A percentile compares a stretch with the other conserved stretches of the same genome.
Conservation (phyloP, 2,113 vertebrate genomes). For the Myocastor coypus region DNA sequence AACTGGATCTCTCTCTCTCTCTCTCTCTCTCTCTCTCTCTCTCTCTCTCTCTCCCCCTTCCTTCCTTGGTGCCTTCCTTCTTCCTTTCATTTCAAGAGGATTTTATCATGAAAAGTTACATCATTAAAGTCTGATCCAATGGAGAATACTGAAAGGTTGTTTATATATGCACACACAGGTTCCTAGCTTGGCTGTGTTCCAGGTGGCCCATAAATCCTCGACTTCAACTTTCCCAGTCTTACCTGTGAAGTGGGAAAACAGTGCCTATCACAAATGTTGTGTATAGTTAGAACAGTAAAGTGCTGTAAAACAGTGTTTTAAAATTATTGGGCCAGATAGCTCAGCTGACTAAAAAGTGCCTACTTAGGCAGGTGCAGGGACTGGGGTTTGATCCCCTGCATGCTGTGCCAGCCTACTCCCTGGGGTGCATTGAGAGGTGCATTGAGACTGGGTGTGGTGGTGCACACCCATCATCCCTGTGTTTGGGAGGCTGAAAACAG, state of each 20-base stretch:
- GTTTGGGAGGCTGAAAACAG: no score
- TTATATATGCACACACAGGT: neutral
- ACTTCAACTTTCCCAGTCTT: neutral
- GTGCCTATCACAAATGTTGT: neutral
- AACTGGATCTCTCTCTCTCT: slow-evolving; percentile 71
- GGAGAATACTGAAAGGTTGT: slow-evolving; percentile 38
- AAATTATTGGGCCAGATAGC: neutral
- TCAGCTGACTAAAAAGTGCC: no score
- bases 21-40: slow-evolving; percentile 12
- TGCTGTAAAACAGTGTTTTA: neutral
- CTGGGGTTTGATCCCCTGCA: no score
- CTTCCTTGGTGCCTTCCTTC: no score
- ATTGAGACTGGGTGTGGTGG: no score
- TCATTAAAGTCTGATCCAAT: neutral
- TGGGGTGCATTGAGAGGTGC: no score
- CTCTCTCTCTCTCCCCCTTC: neutral
- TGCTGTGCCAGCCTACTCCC: no score
- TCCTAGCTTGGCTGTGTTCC: neutral
- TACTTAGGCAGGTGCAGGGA: no score
- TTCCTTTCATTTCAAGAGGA: slow-evolving; percentile 64
- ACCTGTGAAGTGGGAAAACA: neutral
- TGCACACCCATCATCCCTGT: no score
- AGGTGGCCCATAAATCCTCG: neutral
- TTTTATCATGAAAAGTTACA: neutral
- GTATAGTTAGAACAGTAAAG: neutral